Conservation (phyloP, 1,140 invertebrate genomes). For the Globodera ellingtonae region DNA sequence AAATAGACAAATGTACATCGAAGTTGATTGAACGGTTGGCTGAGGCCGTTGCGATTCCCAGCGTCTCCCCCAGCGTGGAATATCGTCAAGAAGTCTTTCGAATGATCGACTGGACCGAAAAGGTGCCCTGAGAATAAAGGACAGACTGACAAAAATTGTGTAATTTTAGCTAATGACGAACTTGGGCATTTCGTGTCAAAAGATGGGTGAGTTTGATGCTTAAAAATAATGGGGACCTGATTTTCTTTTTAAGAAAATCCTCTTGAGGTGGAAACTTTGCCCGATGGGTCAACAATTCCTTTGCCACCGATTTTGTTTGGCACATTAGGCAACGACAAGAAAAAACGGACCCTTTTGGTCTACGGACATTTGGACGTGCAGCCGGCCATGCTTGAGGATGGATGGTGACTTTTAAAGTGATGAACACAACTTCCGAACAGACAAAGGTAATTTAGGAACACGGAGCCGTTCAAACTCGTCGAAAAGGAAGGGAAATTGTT, state of each 20-base stretch:
- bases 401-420: constrained; percentile 25
- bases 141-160: neutral
- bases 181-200: constrained; percentile 76
- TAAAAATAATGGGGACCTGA: neutral
- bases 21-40: constrained; percentile 79
- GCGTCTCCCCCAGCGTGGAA: constrained; percentile 88
- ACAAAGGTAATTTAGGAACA: constrained; percentile 69
- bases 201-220: constrained; percentile 66
- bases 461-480: constrained; percentile 86
- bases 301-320: constrained; percentile 88
- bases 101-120: constrained; percentile 81
- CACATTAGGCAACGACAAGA: constrained; percentile 78
- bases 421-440: neutral
- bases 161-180: constrained; percentile 72
- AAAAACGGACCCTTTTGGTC: constrained; percentile 81
- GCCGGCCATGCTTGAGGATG: constrained; percentile 72
- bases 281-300: constrained; percentile 75
- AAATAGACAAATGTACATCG: constrained; percentile 77
- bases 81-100: constrained; percentile 75
- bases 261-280: constrained; percentile 74
- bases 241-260: constrained; percentile 70
- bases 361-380: constrained; percentile 99
- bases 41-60: constrained; percentile 88
- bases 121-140: constrained; percentile 55
- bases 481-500: constrained; percentile 87